These are phyloP conservation scores for Aphidoletes aphidimyza DNA, from an alignment of 2,888 invertebrate species.

Conservation along the genomic window DNA sequence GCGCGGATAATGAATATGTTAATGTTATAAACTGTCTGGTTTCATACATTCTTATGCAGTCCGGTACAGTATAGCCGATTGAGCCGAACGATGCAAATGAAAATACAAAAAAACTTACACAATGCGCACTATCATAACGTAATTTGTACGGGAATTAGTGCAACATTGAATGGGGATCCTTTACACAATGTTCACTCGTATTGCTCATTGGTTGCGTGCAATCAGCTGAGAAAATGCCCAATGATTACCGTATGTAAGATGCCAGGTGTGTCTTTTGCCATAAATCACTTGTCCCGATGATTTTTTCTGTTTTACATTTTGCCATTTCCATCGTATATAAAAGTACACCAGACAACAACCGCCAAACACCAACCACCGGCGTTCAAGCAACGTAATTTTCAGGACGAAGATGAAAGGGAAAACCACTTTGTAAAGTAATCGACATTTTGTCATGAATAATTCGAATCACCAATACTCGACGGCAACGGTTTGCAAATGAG, in stretches of 20 bases:
- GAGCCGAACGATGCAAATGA: background rate
- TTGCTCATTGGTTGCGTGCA: background rate
- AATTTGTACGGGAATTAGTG: background rate
- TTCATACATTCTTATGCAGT: background rate
- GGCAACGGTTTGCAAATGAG: background rate
- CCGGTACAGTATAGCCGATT: too few relatives aligned
- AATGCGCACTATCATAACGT: background rate
- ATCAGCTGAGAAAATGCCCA: conserved; percentile 34
- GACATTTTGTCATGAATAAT: conserved; percentile 47
- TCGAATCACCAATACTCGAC: background rate
- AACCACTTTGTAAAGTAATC: background rate
- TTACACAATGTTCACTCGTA: background rate
- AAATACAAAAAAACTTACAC: background rate
- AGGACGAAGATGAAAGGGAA: conserved; percentile 13
- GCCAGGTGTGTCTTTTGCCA: conserved; percentile 42
- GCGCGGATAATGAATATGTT: conserved; percentile 21
- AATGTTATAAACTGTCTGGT: background rate
- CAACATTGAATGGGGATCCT: background rate
- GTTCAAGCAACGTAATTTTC: background rate
- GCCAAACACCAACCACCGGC: background rate
- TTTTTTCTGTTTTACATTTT: background rate
- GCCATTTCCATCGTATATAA: background rate
- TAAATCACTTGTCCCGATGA: background rate
- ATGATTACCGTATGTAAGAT: background rate
- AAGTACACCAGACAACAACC: background rate